phyloP scores from a whole-genome alignment of 2,797 vertebrate genomes.

The Anomalospiza imberbis region DNA sequence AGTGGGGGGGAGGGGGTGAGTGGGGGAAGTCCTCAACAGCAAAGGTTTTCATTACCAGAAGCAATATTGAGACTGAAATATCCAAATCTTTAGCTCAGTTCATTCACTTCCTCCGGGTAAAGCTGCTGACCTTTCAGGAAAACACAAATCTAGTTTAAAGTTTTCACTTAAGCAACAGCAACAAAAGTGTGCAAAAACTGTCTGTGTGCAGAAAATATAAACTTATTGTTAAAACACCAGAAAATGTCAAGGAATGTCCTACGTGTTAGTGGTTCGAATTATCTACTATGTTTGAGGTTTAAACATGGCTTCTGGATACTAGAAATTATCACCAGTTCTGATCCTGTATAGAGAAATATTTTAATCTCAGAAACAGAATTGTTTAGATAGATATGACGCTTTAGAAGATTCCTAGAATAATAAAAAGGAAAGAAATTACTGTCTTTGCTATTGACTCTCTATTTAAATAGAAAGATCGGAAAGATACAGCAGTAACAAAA shows the following conservation, averaged over 20 bases:
- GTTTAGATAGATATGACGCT: neutral
- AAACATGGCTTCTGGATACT: neutral
- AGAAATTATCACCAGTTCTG: neutral
- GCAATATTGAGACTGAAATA: neutral
- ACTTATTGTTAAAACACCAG: neutral
- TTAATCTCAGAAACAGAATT: neutral
- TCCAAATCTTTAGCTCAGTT: neutral
- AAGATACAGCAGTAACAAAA: neutral
- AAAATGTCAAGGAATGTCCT: neutral
- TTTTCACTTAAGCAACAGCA: neutral
- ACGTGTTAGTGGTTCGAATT: neutral
- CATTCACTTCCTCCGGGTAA: neutral
- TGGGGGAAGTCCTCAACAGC: neutral
- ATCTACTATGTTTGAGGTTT: neutral
- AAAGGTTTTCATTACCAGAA: neutral
- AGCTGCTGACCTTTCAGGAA: neutral
- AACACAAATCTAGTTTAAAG: neutral
- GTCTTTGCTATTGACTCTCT: neutral
- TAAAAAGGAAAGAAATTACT: neutral
- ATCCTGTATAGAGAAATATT: neutral
- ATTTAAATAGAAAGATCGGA: conserved; percentile 16
- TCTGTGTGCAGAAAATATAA: neutral
- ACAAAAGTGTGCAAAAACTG: neutral
- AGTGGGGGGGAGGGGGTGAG: no score
- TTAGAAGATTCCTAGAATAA: neutral